Percentiles rank a stretch among this genome's conserved stretches.
phyloP scores from a whole-genome alignment of 1,140 invertebrate genomes.

The Saccostrea cuccullata region DNA sequence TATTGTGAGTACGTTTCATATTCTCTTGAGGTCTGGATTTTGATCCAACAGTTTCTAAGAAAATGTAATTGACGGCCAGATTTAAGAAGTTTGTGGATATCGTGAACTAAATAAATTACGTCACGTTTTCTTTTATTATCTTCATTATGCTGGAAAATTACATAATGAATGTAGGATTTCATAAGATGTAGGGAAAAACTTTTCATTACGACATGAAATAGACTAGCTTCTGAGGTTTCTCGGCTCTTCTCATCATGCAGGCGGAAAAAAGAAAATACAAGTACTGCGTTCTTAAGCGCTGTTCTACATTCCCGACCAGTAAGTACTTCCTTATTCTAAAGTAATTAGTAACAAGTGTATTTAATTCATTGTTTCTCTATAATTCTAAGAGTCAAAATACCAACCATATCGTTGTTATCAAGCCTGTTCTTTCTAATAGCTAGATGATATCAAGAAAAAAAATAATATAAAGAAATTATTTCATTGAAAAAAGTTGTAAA shows the following conservation, averaged over 20 bases:
- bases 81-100: background rate
- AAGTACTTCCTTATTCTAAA: background rate
- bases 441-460: no score
- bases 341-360: background rate
- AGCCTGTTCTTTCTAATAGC: no score
- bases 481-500: no score
- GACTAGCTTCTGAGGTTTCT: background rate
- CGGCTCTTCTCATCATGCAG: background rate
- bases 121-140: conserved; percentile 1
- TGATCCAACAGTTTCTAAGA: background rate
- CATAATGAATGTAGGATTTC: background rate
- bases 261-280: background rate
- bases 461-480: no score
- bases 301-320: background rate
- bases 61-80: background rate
- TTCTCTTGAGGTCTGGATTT: background rate
- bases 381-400: background rate
- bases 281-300: conserved; percentile 13
- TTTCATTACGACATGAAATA: background rate
- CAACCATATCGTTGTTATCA: no score
- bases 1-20: background rate
- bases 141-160: background rate
- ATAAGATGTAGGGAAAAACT: background rate
- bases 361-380: background rate
- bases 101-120: background rate